phyloP scores from a whole-genome alignment of 1,140 invertebrate genomes.

The Theocolax elegans region DNA sequence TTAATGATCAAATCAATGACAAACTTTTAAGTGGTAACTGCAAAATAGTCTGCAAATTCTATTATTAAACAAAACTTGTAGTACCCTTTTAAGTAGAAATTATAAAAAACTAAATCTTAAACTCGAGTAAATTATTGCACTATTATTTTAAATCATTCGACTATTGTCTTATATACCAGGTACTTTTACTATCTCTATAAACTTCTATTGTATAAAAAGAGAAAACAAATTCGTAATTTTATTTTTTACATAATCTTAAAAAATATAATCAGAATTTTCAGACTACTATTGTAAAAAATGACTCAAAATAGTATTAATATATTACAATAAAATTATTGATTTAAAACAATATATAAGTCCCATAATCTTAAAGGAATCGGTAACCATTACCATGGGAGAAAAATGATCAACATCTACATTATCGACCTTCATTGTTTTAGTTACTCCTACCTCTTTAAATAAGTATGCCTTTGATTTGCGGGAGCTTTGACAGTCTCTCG shows the following conservation, averaged over 20 bases:
- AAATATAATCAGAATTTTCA: slow-evolving; percentile 4
- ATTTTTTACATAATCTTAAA: background rate
- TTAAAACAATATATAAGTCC: too few species aligned
- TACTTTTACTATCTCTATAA: slow-evolving; percentile 26
- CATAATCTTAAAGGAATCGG: too few species aligned
- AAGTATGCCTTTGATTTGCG: too few species aligned
- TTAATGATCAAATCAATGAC: background rate
- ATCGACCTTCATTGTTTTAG: too few species aligned
- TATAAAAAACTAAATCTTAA: background rate
- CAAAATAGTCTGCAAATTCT: slow-evolving; percentile 2
- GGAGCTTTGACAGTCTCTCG: too few species aligned
- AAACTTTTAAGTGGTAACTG: background rate
- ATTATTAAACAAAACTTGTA: too few species aligned
- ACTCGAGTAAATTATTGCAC: slow-evolving; percentile 26
- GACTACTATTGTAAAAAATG: slow-evolving; percentile 2
- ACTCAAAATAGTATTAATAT: background rate
- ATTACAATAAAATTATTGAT: too few species aligned
- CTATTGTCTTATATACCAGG: slow-evolving; percentile 28
- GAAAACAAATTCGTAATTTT: too few species aligned
- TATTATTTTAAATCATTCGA: slow-evolving; percentile 3
- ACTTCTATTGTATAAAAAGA: too few species aligned
- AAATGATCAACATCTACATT: too few species aligned
- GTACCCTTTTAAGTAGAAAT: background rate
- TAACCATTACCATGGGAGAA: too few species aligned
- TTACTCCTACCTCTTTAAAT: too few species aligned